phyloP scores from a whole-genome alignment of 2,797 vertebrate species.

The Acomys russatus region DNA sequence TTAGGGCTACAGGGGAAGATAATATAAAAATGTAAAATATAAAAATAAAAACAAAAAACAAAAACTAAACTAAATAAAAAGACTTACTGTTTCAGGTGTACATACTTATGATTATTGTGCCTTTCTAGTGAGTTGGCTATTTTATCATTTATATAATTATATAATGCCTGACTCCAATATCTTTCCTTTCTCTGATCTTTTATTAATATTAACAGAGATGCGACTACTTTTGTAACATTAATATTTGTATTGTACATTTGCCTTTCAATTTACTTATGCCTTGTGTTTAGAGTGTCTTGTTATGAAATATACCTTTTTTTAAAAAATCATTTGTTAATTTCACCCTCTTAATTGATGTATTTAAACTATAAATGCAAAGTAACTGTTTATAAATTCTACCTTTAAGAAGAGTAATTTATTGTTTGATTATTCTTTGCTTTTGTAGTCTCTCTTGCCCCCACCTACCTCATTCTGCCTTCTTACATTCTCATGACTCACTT shows the following conservation, averaged over 20 bases:
- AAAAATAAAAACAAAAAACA: background rate
- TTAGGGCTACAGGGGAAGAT: background rate
- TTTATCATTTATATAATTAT: background rate
- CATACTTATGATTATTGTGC: background rate
- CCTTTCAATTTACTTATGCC: conserved; percentile 26
- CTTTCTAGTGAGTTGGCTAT: background rate
- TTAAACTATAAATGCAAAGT: conserved; percentile 31
- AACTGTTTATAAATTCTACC: background rate
- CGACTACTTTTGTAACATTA: background rate
- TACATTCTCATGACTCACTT: conserved; percentile 30
- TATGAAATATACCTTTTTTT: conserved; percentile 6
- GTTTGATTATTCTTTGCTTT: conserved; percentile 57
- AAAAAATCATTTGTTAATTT: background rate
- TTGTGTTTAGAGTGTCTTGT: conserved; percentile 44
- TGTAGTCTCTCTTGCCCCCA: background rate
- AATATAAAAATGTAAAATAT: background rate
- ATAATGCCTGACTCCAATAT: conserved; percentile 6
- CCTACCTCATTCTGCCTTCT: background rate
- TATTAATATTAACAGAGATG: conserved; percentile 23
- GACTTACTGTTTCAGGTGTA: background rate
- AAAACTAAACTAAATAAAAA: background rate
- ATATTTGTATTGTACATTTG: background rate
- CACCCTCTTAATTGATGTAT: conserved; percentile 15
- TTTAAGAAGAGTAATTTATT: conserved; percentile 36
- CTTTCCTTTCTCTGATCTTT: conserved; percentile 55